Evolutionary conservation across 2,113 vertebrate genomes (phyloP), one percentile per base, ranked within the genome.

Genomic region (Tragelaphus buxtoni): DNA sequence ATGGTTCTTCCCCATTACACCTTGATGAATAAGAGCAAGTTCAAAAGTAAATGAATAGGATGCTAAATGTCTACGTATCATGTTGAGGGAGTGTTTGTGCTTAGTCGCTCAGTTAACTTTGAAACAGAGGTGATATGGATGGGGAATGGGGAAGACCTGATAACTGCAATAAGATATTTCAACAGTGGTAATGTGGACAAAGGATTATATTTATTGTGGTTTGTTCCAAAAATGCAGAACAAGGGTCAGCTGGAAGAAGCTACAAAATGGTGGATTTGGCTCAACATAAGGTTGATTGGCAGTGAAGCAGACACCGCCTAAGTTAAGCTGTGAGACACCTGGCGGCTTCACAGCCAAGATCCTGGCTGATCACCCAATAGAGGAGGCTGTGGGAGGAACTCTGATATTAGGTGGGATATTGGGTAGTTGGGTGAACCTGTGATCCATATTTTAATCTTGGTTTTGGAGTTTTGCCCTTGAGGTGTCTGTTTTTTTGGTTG

Each of bases 21-120:
- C 30, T n/a, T 96, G 79, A 89, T 92, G 63, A 94, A 56, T 89
- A 95, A 91, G 79, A 95, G 20, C 28, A 80, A 96, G 12, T 91
- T 87, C 22, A 79, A 93, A 91, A 65, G 6, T 35, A 22, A 39
- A 3, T 42, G 90, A 77, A 72, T 4, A 74, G 63, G 20, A 87
- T 85, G 30, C 16, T 22, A 24, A 84, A 88, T 32, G 9, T 84
- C 16, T 55, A 1, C 16, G 12, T 22, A 35, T 84, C 2, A 7
- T 86, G 39, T 86, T 24, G 53, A 69, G 42, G 32, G 30, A 84
- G 47, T 49, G 10, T 53, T 72, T 18, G 16, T 51, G 39, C 3
- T 45, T 76, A 76, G 18, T 24, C 0, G 1, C 20, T 72, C 35
- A 76, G 18, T 65, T 60, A 74, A 92, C 16, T 90, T 92, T 65